phyloP scores from a whole-genome alignment of 2,113 vertebrate species.

The Zosterops hypoxanthus region DNA sequence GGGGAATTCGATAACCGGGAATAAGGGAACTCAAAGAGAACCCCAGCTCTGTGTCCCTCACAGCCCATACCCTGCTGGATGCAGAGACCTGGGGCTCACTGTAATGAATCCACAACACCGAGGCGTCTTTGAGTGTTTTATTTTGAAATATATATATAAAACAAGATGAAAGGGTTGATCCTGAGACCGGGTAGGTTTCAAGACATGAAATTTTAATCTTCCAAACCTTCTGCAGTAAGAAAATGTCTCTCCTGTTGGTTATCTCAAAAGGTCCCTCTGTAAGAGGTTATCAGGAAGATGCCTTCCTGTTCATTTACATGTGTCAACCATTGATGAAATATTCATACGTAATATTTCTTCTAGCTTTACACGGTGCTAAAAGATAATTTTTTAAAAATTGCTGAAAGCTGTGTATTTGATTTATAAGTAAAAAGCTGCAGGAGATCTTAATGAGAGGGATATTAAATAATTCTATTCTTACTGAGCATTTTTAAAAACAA shows the following conservation, averaged over 20 bases:
- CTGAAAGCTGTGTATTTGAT: background rate
- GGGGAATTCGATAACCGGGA: background rate
- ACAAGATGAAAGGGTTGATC: background rate
- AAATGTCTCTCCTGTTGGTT: background rate
- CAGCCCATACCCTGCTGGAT: background rate
- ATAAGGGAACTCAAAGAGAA: accelerated
- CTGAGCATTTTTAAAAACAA: background rate
- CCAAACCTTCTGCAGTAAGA: background rate
- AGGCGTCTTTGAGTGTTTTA: background rate
- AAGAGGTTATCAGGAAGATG: background rate
- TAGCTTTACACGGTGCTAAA: background rate
- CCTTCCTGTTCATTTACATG: background rate
- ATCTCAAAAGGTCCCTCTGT: background rate
- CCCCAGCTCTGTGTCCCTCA: background rate
- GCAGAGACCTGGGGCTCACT: background rate
- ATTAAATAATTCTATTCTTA: background rate
- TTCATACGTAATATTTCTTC: background rate
- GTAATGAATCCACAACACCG: background rate
- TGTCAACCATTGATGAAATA: background rate
- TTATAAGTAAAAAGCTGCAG: background rate
- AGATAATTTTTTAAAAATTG: background rate
- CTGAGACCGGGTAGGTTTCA: background rate
- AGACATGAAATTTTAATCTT: background rate
- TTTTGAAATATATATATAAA: background rate
- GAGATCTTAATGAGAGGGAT: background rate